These are phyloP conservation scores for Eupsilia transversa DNA, from an alignment of 2,888 invertebrate genomes.

Conservation along the genomic window DNA sequence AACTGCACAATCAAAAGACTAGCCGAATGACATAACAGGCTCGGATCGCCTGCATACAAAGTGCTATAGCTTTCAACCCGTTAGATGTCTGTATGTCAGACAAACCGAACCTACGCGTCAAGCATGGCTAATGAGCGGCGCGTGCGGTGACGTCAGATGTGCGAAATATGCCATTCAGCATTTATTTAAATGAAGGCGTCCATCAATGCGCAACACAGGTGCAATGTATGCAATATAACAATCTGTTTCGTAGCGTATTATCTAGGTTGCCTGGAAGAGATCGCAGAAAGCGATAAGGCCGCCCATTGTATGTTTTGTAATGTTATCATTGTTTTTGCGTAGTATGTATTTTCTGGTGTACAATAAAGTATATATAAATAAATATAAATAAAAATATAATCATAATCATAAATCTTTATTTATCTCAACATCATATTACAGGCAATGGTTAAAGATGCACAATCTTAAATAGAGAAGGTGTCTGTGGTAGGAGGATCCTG, in stretches of 20 bases:
- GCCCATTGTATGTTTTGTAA: too few species aligned
- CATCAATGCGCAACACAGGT: constrained; percentile 3
- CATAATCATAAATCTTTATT: too few species aligned
- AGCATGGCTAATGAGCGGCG: constrained; percentile 54
- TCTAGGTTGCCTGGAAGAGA: too few species aligned
- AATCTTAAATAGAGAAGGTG: too few species aligned
- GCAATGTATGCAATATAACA: neutral
- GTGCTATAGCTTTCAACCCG: constrained; percentile 35
- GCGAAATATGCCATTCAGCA: constrained; percentile 46
- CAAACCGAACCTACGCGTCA: constrained; percentile 32
- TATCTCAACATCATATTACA: too few species aligned
- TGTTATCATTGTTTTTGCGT: too few species aligned
- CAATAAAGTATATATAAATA: too few species aligned
- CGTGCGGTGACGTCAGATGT: constrained; percentile 57
- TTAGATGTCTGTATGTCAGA: constrained; percentile 54
- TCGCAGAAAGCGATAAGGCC: too few species aligned
- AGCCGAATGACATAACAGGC: constrained; percentile 53
- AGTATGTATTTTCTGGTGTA: too few species aligned
- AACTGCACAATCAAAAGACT: constrained; percentile 40
- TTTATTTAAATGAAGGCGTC: constrained; percentile 32
- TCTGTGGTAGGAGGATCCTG: too few species aligned
- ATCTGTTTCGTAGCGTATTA: neutral
- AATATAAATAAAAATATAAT: too few species aligned
- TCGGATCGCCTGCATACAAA: constrained; percentile 25
- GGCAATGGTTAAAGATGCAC: too few species aligned